A percentile compares a stretch with the other conserved stretches of the same genome.
Conservation (phyloP, 2,113 vertebrate genomes). For the Takifugu flavidus region DNA sequence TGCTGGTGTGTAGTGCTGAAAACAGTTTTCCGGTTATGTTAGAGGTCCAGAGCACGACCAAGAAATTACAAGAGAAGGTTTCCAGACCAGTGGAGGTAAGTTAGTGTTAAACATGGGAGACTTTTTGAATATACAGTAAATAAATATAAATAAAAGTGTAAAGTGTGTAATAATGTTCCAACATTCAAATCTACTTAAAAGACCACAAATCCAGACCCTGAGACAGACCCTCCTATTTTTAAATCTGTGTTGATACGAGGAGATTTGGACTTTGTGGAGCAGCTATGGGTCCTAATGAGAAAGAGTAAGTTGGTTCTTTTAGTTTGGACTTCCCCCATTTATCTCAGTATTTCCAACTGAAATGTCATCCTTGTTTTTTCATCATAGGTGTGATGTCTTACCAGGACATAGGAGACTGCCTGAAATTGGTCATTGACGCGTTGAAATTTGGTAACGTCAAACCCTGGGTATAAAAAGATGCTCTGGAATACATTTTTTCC, state of each 20-base stretch:
- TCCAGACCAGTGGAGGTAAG: conserved; percentile 75
- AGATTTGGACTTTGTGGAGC: conserved; percentile 91
- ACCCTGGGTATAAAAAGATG: conserved; percentile 82
- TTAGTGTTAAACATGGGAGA: not conserved
- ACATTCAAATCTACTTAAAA: conserved; percentile 44
- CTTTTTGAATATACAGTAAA: not conserved
- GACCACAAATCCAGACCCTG: conserved; percentile 70
- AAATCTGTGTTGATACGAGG: conserved; percentile 78
- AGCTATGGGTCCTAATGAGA: conserved; percentile 90
- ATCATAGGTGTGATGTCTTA: conserved; percentile 83
- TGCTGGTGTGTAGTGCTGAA: not conserved
- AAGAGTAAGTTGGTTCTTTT: conserved; percentile 75
- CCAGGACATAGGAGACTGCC: conserved; percentile 84
- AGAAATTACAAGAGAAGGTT: conserved; percentile 64
- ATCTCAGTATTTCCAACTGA: not conserved
- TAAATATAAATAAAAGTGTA: not conserved
- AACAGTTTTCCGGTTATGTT: conserved; percentile 1
- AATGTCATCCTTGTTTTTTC: not conserved
- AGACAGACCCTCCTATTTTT: conserved; percentile 76
- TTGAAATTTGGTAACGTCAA: conserved; percentile 83
- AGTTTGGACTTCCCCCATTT: not conserved
- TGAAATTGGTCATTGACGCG: conserved; percentile 81
- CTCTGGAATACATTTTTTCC: not conserved
- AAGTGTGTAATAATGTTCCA: not conserved
- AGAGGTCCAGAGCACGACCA: conserved; percentile 83